Percentiles rank a stretch among this genome's conserved stretches.
Conservation (phyloP, 2,113 vertebrate genomes). For the Labrus mixtus region DNA sequence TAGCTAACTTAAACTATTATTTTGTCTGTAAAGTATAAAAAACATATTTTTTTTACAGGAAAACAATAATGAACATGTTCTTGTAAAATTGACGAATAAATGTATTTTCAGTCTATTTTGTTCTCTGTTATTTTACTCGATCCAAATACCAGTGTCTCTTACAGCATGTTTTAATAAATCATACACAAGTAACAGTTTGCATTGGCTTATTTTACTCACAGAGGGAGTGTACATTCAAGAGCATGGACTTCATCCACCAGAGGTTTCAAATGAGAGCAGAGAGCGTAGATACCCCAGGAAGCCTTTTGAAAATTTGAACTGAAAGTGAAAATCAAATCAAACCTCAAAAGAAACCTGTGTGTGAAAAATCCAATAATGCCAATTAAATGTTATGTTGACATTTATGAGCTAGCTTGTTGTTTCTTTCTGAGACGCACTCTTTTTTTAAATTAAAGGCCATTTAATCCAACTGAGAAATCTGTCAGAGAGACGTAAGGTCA, state of each 20-base stretch:
- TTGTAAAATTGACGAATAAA: not conserved
- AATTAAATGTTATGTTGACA: not conserved
- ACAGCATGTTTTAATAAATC: not conserved
- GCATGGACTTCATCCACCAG: conserved; percentile 22
- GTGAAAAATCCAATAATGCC: not conserved
- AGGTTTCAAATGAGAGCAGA: conserved; percentile 10
- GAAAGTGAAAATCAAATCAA: not conserved
- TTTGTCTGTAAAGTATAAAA: not conserved
- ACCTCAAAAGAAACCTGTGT: not conserved
- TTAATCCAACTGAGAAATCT: not conserved
- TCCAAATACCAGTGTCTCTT: not conserved
- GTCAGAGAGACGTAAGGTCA: not conserved
- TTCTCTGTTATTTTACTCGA: not conserved
- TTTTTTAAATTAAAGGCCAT: not conserved
- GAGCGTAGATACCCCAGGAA: conserved; percentile 23
- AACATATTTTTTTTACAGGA: no score
- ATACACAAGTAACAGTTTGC: not conserved
- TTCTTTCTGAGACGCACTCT: not conserved
- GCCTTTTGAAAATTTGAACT: conserved; percentile 6
- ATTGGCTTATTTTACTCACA: conserved; percentile 3
- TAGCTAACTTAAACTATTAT: not conserved
- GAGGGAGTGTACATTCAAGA: not conserved
- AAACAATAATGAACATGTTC: not conserved
- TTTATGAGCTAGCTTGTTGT: not conserved
- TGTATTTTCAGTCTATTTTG: not conserved